Evolutionary conservation across 2,888 invertebrate species (phyloP), one percentile per base, ranked within the genome.

Genomic region (Cremastobaeus sp.): DNA sequence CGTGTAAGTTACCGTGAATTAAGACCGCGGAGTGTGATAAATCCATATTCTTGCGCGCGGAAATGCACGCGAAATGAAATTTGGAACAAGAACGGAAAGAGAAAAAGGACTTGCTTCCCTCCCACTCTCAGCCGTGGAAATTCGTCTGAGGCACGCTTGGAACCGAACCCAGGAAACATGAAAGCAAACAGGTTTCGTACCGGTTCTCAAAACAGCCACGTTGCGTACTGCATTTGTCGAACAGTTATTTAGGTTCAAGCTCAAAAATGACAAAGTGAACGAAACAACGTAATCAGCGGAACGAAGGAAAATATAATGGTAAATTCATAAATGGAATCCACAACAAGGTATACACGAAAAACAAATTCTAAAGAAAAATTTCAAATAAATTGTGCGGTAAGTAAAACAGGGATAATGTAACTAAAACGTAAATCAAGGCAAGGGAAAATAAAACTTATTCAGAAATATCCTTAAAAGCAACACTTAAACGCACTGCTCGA

Each of bases 211-310:
- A 59, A 66, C 48, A 66, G 66, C 48, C 39, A 34, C 59, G 68
- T 37, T 64, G 52, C 45, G 37, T 37, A 37, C 20, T 59, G 37
- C 28, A 25, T 65, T 52, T 15, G 18, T 45, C 37, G 32, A 57
- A 69, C 41, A 68, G 28, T 68, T 52, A 54, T 39, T 39, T 43
- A 54, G 20, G 39, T 59, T 50, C 37, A 60, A 69, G 69, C 69
- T 50, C 43, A 41, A 47, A 65, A 65, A 45, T 20, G 30, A 41
- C 2, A 25, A 32, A 52, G 21, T 18, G 8, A 47, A 78, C 66
- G 69, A 71, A 76, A 66, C 47, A 57, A 48, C 59, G 48, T 64
- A 52, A 75, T 72, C 45, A 76, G 74, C 79, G 72, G 57, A 55
- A 69, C 54, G 45, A 50, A 59, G 39, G 35, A 39, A 21, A 41